Evolutionary conservation across 2,888 invertebrate genomes (phyloP).

Genomic region (Pandemis heparana): DNA sequence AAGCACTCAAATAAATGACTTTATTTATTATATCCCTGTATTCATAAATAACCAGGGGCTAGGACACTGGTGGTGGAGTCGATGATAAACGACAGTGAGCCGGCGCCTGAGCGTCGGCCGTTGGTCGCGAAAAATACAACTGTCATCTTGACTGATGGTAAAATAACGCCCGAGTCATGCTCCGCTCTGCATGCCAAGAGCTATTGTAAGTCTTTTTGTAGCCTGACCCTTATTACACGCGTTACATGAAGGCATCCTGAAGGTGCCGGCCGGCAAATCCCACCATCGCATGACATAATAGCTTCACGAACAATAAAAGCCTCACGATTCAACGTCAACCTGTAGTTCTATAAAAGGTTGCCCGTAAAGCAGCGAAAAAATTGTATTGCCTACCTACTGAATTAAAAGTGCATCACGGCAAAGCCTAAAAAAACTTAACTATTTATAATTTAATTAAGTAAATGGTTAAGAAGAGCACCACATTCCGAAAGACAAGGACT

Average conservation of each 20-base stretch:
- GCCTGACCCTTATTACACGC: conserved; percentile 70
- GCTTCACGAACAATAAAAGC: conserved; percentile 20
- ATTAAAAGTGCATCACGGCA: not conserved
- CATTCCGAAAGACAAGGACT: not conserved
- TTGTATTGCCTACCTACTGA: not conserved
- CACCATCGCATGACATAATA: conserved; percentile 36
- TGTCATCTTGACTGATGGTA: conserved; percentile 84
- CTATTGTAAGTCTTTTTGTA: conserved; percentile 75
- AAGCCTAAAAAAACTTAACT: not conserved
- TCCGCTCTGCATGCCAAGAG: conserved; percentile 76
- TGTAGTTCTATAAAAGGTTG: not conserved
- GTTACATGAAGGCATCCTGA: conserved; percentile 63
- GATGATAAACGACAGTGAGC: conserved; percentile 79
- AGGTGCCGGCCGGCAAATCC: conserved; percentile 57
- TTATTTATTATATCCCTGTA: conserved; percentile 60
- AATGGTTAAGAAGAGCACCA: not conserved
- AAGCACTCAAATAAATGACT: conserved; percentile 56
- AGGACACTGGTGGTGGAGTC: conserved; percentile 67
- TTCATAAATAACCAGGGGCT: conserved; percentile 74
- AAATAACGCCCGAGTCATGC: conserved; percentile 81
- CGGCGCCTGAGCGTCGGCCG: conserved; percentile 80
- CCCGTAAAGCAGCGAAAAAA: not conserved
- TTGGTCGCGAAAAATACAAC: conserved; percentile 82
- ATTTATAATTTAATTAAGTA: too few species aligned
- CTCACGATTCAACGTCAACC: not conserved